Percentiles rank a stretch among this genome's conserved stretches.
These are phyloP conservation scores for Cotesia glomerata DNA, from an alignment of 1,140 invertebrate species.

Conservation along the genomic window DNA sequence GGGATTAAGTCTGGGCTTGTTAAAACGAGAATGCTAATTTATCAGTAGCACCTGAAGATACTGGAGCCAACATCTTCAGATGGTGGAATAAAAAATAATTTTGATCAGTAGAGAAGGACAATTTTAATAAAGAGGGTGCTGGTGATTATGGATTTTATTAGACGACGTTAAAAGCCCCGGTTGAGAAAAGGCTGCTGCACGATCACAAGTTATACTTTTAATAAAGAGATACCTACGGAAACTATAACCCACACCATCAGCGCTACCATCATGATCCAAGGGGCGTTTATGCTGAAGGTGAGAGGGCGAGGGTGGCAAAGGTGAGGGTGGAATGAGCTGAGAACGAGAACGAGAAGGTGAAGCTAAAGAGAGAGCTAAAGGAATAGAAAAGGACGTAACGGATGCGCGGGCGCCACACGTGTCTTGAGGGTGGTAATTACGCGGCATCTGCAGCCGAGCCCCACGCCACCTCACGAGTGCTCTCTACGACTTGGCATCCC, in stretches of 20 bases:
- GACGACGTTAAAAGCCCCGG: conserved; percentile 16
- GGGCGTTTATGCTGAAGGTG: conserved; percentile 6
- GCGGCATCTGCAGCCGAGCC: conserved; percentile 63
- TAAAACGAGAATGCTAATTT: conserved; percentile 64
- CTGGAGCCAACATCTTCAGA: too few species aligned
- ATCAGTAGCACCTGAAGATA: conserved; percentile 45
- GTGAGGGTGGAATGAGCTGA: too few species aligned
- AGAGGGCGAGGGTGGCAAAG: background rate
- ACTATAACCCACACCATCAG: conserved; percentile 43
- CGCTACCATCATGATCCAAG: conserved; percentile 36
- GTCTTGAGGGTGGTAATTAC: conserved; percentile 65
- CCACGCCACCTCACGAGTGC: conserved; percentile 47
- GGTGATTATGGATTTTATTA: background rate
- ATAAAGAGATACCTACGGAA: conserved; percentile 50
- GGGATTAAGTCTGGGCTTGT: conserved; percentile 61
- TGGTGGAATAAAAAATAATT: too few species aligned
- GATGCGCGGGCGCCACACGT: conserved; percentile 61
- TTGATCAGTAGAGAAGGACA: too few species aligned
- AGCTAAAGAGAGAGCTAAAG: conserved; percentile 6
- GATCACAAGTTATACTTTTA: conserved; percentile 60
- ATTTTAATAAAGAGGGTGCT: too few species aligned
- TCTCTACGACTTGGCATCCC: conserved; percentile 45
- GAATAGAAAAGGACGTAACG: conserved; percentile 37
- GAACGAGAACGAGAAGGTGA: conserved; percentile 36
- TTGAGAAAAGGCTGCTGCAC: conserved; percentile 36